phyloP scores from a whole-genome alignment of 2,888 invertebrate genomes.

The Oxytorus armatus region DNA sequence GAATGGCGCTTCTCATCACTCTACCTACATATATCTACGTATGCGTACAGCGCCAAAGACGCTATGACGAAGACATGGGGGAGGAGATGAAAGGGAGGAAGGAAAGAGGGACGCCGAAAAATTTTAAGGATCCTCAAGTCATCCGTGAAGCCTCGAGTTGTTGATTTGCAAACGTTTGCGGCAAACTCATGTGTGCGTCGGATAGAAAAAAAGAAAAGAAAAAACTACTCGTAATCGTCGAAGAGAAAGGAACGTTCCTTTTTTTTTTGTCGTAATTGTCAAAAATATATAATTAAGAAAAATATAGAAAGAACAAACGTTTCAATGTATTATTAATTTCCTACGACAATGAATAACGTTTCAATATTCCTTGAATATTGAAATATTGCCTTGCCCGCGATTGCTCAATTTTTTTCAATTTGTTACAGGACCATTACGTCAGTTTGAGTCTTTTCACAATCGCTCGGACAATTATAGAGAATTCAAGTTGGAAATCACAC shows the following conservation, averaged over 20 bases:
- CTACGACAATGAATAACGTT: too few relatives aligned
- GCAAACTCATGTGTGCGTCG: conserved; percentile 14
- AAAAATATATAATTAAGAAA: too few relatives aligned
- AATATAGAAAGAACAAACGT: too few relatives aligned
- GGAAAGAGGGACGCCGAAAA: conserved; percentile 33
- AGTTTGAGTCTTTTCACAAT: neutral
- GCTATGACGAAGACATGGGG: conserved; percentile 32
- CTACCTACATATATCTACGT: neutral
- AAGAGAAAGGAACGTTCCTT: neutral
- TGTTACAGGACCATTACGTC: conserved; percentile 7
- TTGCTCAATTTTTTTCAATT: neutral
- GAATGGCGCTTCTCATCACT: conserved; percentile 37
- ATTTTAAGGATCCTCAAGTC: conserved; percentile 9
- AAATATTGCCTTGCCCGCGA: neutral
- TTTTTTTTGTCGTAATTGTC: too few relatives aligned
- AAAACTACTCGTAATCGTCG: conserved; percentile 1
- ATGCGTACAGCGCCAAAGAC: neutral
- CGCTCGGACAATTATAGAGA: conserved; percentile 2
- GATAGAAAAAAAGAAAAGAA: neutral
- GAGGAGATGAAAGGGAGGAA: conserved; percentile 33
- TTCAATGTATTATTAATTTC: too few relatives aligned
- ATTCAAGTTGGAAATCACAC: conserved; percentile 4
- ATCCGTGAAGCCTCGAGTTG: conserved; percentile 30
- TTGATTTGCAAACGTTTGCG: conserved; percentile 56
- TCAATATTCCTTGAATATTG: too few relatives aligned